These are phyloP conservation scores for Platysteira castanea DNA, from an alignment of 2,113 vertebrate genomes.

Conservation along the genomic window DNA sequence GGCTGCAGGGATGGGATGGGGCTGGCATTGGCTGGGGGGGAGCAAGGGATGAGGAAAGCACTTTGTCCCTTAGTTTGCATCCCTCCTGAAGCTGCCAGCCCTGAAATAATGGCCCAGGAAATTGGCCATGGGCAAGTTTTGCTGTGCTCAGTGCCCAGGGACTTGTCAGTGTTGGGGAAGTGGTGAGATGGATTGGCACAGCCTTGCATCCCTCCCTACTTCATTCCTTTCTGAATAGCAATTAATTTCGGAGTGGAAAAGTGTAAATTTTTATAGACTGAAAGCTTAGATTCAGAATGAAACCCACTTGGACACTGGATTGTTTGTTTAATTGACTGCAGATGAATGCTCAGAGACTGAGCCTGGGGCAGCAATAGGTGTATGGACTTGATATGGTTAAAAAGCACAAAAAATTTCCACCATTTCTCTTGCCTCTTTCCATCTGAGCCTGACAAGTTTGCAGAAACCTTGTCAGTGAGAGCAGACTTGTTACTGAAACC, in stretches of 20 bases:
- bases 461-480: background rate
- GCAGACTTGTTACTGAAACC: background rate
- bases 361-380: background rate
- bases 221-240: background rate
- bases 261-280: background rate
- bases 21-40: background rate
- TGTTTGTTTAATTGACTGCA: background rate
- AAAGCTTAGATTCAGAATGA: background rate
- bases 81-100: background rate
- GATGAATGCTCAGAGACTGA: background rate
- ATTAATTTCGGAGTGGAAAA: background rate
- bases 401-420: background rate
- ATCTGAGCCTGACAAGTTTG: background rate
- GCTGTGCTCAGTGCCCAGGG: background rate
- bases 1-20: background rate
- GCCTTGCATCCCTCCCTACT: background rate
- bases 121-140: background rate
- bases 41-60: background rate
- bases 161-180: background rate
- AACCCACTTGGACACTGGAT: background rate
- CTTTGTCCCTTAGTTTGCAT: background rate
- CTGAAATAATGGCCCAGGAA: background rate
- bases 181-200: background rate
- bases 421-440: background rate
- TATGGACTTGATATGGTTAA: background rate